A percentile compares a stretch with the other conserved stretches of the same genome.
Conservation (phyloP, 2,113 vertebrate genomes). For the Sander lucioperca region DNA sequence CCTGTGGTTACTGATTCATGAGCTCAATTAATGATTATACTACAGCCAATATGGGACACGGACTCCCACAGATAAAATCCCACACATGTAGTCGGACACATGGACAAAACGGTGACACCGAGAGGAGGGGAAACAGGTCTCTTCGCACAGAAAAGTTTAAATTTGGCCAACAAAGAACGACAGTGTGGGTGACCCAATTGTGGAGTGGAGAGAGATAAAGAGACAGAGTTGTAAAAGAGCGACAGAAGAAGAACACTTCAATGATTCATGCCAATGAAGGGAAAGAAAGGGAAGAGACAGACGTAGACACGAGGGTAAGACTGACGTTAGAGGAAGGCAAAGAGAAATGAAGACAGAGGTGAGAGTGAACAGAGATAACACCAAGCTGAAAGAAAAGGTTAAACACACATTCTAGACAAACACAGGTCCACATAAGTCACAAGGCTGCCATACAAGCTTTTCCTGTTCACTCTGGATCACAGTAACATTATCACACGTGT, state of each 20-base stretch:
- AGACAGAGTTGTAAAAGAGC: neutral
- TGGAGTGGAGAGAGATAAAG: neutral
- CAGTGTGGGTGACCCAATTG: constrained; percentile 38
- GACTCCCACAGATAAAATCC: constrained; percentile 32
- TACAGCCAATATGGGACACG: neutral
- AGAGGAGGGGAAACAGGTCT: neutral
- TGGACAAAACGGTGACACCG: neutral
- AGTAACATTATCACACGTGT: constrained; percentile 31
- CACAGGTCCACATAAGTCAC: constrained; percentile 41
- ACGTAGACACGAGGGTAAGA: neutral
- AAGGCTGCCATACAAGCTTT: constrained; percentile 67
- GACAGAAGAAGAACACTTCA: neutral
- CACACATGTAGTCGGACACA: constrained; percentile 13
- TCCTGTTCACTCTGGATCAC: constrained; percentile 59
- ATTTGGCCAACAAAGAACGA: constrained; percentile 37
- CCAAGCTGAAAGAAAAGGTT: constrained; percentile 26
- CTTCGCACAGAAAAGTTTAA: neutral
- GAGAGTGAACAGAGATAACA: constrained; percentile 22
- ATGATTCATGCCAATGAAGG: neutral
- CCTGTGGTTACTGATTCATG: constrained; percentile 70
- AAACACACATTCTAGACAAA: constrained; percentile 42
- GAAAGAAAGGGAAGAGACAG: neutral
- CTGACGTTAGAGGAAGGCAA: constrained; percentile 2
- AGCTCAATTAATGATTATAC: constrained; percentile 66
- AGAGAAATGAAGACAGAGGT: neutral